A percentile compares a stretch with the other conserved stretches of the same genome.
Conservation (phyloP, 2,113 vertebrate genomes). For the Xenopus laevis region DNA sequence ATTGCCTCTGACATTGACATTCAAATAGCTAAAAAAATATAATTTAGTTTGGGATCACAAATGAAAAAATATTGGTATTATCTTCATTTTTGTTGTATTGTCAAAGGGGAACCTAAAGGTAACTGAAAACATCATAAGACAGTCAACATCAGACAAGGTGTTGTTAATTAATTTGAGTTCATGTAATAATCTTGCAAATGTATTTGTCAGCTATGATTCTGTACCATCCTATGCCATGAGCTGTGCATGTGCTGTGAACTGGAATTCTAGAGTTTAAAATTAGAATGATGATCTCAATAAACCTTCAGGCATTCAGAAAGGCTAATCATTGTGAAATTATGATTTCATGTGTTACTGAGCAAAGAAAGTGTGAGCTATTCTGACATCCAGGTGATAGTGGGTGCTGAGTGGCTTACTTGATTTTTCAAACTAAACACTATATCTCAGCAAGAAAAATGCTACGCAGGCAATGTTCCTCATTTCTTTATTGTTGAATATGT, state of each 20-base stretch:
- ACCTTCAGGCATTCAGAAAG: slow-evolving; percentile 42
- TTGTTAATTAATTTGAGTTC: slow-evolving; percentile 39
- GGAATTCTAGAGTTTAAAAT: slow-evolving; percentile 38
- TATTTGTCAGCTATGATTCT: slow-evolving; percentile 26
- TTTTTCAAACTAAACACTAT: slow-evolving; percentile 9
- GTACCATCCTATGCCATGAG: slow-evolving; percentile 18
- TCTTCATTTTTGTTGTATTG: neutral
- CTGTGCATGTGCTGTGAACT: slow-evolving; percentile 9
- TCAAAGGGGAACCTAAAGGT: slow-evolving; percentile 25
- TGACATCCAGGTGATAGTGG: too few relatives aligned
- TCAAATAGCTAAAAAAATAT: too few relatives aligned
- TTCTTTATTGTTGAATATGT: slow-evolving; percentile 5
- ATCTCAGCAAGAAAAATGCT: slow-evolving; percentile 19
- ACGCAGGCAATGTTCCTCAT: slow-evolving; percentile 1
- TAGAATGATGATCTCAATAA: slow-evolving; percentile 36
- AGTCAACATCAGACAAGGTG: slow-evolving; percentile 12
- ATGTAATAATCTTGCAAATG: slow-evolving; percentile 33
- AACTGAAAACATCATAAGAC: neutral
- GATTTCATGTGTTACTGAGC: slow-evolving; percentile 26
- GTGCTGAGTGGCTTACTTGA: slow-evolving; percentile 7
- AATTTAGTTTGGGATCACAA: too few relatives aligned
- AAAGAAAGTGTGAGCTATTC: too few relatives aligned
- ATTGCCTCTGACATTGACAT: too few relatives aligned
- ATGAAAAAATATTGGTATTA: too few relatives aligned
- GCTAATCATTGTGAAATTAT: slow-evolving; percentile 41